Percentiles rank a stretch among this genome's conserved stretches.
phyloP scores from a whole-genome alignment of 2,797 vertebrate genomes.

The Periophthalmus magnuspinnatus region DNA sequence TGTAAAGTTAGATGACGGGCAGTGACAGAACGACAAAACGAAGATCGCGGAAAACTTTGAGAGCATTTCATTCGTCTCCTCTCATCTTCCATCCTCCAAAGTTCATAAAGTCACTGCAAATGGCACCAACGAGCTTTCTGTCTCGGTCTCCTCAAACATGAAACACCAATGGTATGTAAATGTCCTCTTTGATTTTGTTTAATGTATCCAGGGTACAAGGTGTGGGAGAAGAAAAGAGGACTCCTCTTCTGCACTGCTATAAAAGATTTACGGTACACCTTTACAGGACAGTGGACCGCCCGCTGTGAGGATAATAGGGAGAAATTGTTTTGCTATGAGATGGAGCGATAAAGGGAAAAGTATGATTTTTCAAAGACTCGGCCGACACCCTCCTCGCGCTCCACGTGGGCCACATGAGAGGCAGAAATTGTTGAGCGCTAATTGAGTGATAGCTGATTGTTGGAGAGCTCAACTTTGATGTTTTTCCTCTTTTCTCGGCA shows the following conservation, averaged over 20 bases:
- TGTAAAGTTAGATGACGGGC: slow-evolving; percentile 44
- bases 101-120: slow-evolving; percentile 69
- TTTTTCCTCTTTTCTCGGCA: slow-evolving; percentile 43
- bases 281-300: slow-evolving; percentile 70
- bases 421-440: slow-evolving; percentile 59
- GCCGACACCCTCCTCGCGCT: slow-evolving; percentile 40
- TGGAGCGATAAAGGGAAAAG: slow-evolving; percentile 73
- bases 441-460: slow-evolving; percentile 75
- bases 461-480: slow-evolving; percentile 73
- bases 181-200: slow-evolving; percentile 77
- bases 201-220: slow-evolving; percentile 72
- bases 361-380: slow-evolving; percentile 69
- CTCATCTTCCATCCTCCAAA: slow-evolving; percentile 29
- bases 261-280: slow-evolving; percentile 59
- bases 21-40: slow-evolving; percentile 54
- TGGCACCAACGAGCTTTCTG: slow-evolving; percentile 61
- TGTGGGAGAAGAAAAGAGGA: slow-evolving; percentile 67
- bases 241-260: slow-evolving; percentile 57
- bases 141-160: slow-evolving; percentile 74
- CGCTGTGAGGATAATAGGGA: slow-evolving; percentile 76
- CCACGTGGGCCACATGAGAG: slow-evolving; percentile 58
- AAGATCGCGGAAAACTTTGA: slow-evolving; percentile 47
- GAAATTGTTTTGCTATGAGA: slow-evolving; percentile 78
- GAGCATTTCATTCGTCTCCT: slow-evolving; percentile 21
- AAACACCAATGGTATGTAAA: slow-evolving; percentile 79